Evolutionary conservation across 1,140 invertebrate species (phyloP), one percentile per base, ranked within the genome.

Genomic region (Drosophila novamexicana): DNA sequence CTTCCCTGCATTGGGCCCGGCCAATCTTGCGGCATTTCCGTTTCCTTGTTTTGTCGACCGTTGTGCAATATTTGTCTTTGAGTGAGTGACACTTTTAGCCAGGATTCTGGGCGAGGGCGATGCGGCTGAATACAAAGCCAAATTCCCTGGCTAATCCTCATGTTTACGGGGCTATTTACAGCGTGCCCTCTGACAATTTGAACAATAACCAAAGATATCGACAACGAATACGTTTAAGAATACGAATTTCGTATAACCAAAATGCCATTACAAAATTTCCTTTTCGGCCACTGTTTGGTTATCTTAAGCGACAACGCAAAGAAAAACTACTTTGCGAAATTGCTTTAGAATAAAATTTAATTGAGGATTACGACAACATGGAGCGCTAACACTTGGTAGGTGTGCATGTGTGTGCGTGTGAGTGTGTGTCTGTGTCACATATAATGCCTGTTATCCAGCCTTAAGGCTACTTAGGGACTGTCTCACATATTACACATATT

Each of bases 311-410:
- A 56, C 58, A 49, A 56, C 49, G 61, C 47, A 66, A 85, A 65
- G 59, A 77, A 89, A 88, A 89, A 84, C 84, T 88, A 80, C 78
- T 88, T 88, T 84, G 74, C 73, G 70, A 88, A 88, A 88, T 88
- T 89, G 84, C 84, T 88, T 89, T 88, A 84, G 84, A 88, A 89
- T 89, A 88, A 88, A 88, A 88, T 88, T 88, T 88, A 88, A 88
- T 88, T 88, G 84, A 77, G 84, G 84, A 89, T 88, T 88, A 88
- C 80, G 57, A 37, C 73, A 69, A 63, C 50, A 59, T 58, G 36
- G 8, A 61, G 14, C 44, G 50, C 53, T 37, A 56, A 73, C 62
- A 75, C 59, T 54, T 49, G n/a, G 59, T 10, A 62, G 47, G 58
- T 65, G 53, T 47, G 9, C 54, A 56, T 44, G 9, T 70, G 40